Evolutionary conservation across 2,797 vertebrate species (phyloP), one percentile per base, ranked within the genome.

Genomic region (Meda fulgida): DNA sequence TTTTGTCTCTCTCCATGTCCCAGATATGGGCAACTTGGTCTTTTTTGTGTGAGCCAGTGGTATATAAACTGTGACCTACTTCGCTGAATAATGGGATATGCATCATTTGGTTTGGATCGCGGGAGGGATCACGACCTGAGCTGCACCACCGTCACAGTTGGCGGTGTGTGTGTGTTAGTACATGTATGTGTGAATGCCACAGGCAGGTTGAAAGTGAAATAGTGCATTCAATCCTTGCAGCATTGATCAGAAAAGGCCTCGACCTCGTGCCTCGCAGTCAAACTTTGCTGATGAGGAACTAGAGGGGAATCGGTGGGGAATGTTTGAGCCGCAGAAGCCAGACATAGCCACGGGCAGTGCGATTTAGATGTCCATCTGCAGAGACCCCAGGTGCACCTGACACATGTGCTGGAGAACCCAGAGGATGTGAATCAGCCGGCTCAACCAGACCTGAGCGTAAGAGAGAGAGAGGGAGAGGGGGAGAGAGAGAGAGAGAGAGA

Each of bases 61-160:
- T 86, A 82, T 86, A 87, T 88, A 84, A 87, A 88, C 88, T 65
- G 48, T 85, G 88, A 80, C 89, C 89, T 82, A 90, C 80, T 89
- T 90, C 65, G 60, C 69, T 81, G 84, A 85, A 90, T 89, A 90
- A 90, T 89, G 72, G 83, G 88, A 85, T 84, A 81, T 87, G 89
- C 81, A 90, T 86, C 86, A 84, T 86, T 89, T 82, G 80, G 71
- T 86, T 84, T 78, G 75, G 78, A 76, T 80, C 51, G 78, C 78
- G 80, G 89, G 60, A 69, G 53, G 79, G 87, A 85, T 69, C 67
- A 36, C 21, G 81, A 86, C 86, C 84, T 79, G 60, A 70, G 46
- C 73, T 79, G 81, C 84, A 83, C 80, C 70, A 13, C 38, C 36
- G 14, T 26, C 70, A 55, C 80, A 63, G 55, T 72, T 38, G 14